Evolutionary conservation across 2,888 invertebrate species (phyloP).

Genomic region (Brassicogethes aeneus): DNA sequence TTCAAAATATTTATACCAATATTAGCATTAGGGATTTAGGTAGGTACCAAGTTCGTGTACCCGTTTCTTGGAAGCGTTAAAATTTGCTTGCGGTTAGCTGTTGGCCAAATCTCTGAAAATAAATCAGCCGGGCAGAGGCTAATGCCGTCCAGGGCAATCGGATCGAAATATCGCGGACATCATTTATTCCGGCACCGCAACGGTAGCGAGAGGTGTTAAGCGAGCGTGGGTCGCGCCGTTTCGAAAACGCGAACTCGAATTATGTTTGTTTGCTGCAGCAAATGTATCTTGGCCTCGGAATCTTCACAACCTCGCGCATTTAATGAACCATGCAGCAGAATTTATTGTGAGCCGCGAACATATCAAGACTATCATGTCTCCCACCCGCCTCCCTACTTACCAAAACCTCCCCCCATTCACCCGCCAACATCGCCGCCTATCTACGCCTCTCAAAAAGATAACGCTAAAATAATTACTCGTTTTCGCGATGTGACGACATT

Average conservation of each 20-base stretch:
- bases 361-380: background rate
- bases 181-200: background rate
- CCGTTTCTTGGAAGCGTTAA: too few species aligned
- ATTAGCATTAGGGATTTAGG: too few species aligned
- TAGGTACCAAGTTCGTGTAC: too few species aligned
- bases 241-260: constrained; percentile 1
- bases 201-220: constrained; percentile 4
- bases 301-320: constrained; percentile 24
- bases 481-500: too few species aligned
- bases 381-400: background rate
- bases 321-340: constrained; percentile 18
- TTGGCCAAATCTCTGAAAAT: too few species aligned
- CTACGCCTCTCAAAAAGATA: background rate
- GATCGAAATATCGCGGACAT: background rate
- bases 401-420: too few species aligned
- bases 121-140: too few species aligned
- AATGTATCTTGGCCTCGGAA: constrained; percentile 26
- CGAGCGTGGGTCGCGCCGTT: constrained; percentile 4
- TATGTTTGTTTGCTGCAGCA: constrained; percentile 21
- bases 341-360: background rate
- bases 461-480: background rate
- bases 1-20: too few species aligned
- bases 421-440: too few species aligned
- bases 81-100: too few species aligned
- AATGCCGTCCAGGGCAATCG: too few species aligned